phyloP scores from a whole-genome alignment of 2,888 invertebrate genomes.

The Drosophila limbata region DNA sequence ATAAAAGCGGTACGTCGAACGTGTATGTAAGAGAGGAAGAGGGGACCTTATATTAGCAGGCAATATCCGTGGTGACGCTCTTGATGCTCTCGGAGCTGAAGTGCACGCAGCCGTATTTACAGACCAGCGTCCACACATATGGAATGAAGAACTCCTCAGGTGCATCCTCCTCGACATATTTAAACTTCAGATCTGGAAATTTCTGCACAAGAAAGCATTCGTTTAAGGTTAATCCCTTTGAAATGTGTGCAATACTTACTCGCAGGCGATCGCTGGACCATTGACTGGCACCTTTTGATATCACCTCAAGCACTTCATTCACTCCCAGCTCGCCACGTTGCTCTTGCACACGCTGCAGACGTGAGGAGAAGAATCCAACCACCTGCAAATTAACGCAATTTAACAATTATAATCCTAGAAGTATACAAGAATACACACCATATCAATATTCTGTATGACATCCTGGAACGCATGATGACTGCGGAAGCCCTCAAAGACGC shows the following conservation, averaged over 20 bases:
- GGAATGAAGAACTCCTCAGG: slow-evolving; percentile 99
- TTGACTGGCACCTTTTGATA: slow-evolving; percentile 95
- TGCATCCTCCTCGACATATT: slow-evolving; percentile 99
- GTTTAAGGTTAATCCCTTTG: not conserved
- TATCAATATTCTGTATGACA: slow-evolving; percentile 97
- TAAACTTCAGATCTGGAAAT: slow-evolving; percentile 99
- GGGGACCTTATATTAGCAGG: slow-evolving; percentile 83
- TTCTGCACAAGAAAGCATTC: slow-evolving; percentile 88
- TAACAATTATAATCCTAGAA: not conserved
- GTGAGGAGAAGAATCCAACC: slow-evolving; percentile 88
- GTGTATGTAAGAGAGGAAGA: not conserved
- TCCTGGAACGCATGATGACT: slow-evolving; percentile 96
- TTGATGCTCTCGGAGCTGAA: slow-evolving; percentile 85
- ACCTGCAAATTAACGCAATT: slow-evolving; percentile 84
- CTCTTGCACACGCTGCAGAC: slow-evolving; percentile 88
- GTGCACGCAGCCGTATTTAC: slow-evolving; percentile 86
- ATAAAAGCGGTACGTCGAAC: slow-evolving; percentile 43
- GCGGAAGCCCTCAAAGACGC: slow-evolving; percentile 94
- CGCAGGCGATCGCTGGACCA: slow-evolving; percentile 97
- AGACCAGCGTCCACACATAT: slow-evolving; percentile 98
- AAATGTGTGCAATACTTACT: slow-evolving; percentile 86
- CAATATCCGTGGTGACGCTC: slow-evolving; percentile 83
- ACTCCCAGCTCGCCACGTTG: slow-evolving; percentile 92
- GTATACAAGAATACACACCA: slow-evolving; percentile 87
- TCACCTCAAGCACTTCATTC: slow-evolving; percentile 93